Evolutionary conservation across 2,888 invertebrate genomes (phyloP).

Genomic region (Stomorhina lunata): DNA sequence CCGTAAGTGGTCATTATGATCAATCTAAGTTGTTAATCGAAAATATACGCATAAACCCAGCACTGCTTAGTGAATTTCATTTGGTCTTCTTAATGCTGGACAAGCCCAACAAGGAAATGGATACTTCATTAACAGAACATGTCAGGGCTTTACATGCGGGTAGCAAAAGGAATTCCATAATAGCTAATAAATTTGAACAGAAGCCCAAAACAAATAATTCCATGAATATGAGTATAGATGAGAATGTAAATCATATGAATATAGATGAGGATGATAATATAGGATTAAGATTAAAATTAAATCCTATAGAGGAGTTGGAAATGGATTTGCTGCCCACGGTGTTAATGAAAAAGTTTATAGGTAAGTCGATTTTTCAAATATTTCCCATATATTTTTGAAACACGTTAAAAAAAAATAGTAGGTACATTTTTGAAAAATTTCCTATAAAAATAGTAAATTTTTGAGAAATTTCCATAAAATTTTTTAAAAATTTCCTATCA

Average conservation of each 20-base stretch:
- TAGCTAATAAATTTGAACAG: conserved; percentile 75
- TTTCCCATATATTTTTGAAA: too few species aligned
- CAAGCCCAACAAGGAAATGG: conserved; percentile 85
- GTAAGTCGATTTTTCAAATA: too few species aligned
- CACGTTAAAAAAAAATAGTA: too few species aligned
- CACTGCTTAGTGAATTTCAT: conserved; percentile 95
- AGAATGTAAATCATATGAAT: not conserved
- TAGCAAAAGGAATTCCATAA: conserved; percentile 71
- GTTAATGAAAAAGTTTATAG: conserved; percentile 91
- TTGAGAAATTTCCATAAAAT: too few species aligned
- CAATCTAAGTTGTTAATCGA: conserved; percentile 92
- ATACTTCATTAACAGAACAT: conserved; percentile 81
- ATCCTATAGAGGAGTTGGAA: conserved; percentile 81
- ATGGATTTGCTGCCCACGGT: conserved; percentile 87
- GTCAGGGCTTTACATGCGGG: conserved; percentile 89
- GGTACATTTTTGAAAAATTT: too few species aligned
- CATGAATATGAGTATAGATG: conserved; percentile 69
- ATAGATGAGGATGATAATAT: conserved; percentile 79
- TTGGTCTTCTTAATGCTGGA: conserved; percentile 94
- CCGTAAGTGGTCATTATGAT: conserved; percentile 93
- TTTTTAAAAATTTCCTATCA: too few species aligned
- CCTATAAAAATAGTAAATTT: too few species aligned
- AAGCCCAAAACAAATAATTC: conserved; percentile 77
- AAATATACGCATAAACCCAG: conserved; percentile 92
- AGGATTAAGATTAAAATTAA: conserved; percentile 69